Conservation (phyloP, 2,888 invertebrate species). For the Amphipyra tragopoginis region DNA sequence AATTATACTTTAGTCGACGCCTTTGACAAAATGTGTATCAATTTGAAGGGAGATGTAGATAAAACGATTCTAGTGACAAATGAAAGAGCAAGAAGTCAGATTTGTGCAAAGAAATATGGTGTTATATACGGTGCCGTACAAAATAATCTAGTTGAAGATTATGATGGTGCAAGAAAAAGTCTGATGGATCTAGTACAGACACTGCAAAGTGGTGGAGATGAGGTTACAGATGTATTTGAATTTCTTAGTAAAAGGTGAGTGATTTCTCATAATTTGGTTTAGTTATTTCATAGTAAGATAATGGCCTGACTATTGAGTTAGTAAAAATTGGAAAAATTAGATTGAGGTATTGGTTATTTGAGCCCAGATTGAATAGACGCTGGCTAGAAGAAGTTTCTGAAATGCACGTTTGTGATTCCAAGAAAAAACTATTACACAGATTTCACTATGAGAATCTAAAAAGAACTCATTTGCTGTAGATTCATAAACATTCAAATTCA, state of each 20-base stretch:
- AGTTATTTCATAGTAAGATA: too few species aligned
- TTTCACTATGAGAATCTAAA: too few species aligned
- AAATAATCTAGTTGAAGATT: conserved; percentile 65
- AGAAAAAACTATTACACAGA: too few species aligned
- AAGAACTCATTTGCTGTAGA: too few species aligned
- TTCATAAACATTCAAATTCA: too few species aligned
- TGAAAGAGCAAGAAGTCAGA: conserved; percentile 69
- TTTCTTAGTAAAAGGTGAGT: conserved; percentile 76
- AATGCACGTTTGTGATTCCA: too few species aligned
- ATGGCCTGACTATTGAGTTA: too few species aligned
- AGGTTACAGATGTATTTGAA: conserved; percentile 66
- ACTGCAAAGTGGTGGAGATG: conserved; percentile 57
- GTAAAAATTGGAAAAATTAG: too few species aligned
- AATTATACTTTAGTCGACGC: conserved; percentile 71
- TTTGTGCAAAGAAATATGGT: conserved; percentile 77
- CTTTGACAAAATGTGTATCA: conserved; percentile 69
- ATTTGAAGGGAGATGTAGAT: conserved; percentile 69
- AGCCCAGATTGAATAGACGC: too few species aligned
- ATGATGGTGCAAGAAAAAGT: conserved; percentile 64
- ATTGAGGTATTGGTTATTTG: too few species aligned
- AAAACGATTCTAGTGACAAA: conserved; percentile 73
- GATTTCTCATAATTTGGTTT: background rate
- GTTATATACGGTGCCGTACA: conserved; percentile 70
- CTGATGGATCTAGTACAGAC: conserved; percentile 68
- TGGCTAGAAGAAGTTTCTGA: too few species aligned